These are phyloP conservation scores for Eriosoma lanigerum DNA, from an alignment of 1,140 invertebrate genomes.

Conservation along the genomic window DNA sequence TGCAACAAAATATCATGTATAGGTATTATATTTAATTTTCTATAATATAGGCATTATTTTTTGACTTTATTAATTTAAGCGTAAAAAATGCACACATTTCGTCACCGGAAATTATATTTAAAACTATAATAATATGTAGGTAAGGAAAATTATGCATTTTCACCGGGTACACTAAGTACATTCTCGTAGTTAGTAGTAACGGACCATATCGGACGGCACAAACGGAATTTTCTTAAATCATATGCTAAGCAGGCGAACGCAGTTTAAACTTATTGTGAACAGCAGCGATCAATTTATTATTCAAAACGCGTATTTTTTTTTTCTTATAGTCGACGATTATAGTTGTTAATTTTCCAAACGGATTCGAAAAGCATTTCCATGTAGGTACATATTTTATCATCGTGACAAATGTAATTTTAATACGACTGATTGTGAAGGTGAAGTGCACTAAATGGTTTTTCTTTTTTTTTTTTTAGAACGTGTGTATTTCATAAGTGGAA, in stretches of 20 bases:
- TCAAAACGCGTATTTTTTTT: neutral
- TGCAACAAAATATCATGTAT: too few relatives aligned
- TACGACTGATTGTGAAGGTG: neutral
- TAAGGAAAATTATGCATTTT: too few relatives aligned
- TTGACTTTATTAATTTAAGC: too few relatives aligned
- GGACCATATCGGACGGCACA: neutral
- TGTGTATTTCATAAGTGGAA: slow-evolving; percentile 11
- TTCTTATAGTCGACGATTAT: neutral
- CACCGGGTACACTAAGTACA: neutral
- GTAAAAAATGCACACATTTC: too few relatives aligned
- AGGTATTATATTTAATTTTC: too few relatives aligned
- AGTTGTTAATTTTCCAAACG: neutral
- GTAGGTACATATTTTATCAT: neutral
- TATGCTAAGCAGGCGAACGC: neutral
- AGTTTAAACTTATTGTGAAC: neutral
- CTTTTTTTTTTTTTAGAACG: neutral
- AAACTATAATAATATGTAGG: too few relatives aligned
- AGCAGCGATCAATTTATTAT: neutral
- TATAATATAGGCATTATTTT: too few relatives aligned
- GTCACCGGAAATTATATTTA: too few relatives aligned
- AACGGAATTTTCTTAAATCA: slow-evolving; percentile 7
- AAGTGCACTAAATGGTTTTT: neutral
- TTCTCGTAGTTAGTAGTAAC: neutral
- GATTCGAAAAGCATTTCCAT: slow-evolving; percentile 4
- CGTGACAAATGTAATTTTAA: neutral